Conservation (phyloP, 1,140 invertebrate genomes). For the Drosophila mayri region DNA sequence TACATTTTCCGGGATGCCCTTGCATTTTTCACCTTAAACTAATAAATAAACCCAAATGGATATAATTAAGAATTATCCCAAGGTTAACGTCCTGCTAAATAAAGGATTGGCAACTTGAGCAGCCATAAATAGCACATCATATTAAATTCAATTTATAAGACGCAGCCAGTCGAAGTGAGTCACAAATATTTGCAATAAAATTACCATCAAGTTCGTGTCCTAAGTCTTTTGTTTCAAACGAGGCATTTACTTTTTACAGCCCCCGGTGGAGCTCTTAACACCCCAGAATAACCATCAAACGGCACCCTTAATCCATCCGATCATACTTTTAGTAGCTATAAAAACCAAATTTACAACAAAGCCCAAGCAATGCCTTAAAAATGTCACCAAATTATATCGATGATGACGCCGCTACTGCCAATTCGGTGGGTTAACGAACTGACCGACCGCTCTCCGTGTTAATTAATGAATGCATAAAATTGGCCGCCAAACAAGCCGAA, state of each 20-base stretch:
- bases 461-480: constrained; percentile 78
- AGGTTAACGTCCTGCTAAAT: too few relatives aligned
- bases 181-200: constrained; percentile 39
- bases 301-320: constrained; percentile 47
- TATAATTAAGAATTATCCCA: too few relatives aligned
- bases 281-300: constrained; percentile 50
- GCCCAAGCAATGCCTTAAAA: constrained; percentile 28
- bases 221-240: constrained; percentile 71
- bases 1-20: neutral
- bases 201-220: constrained; percentile 56
- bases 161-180: constrained; percentile 38
- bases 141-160: constrained; percentile 19
- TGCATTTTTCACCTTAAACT: neutral
- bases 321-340: constrained; percentile 55
- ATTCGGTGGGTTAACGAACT: constrained; percentile 75
- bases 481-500: constrained; percentile 49
- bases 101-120: constrained; percentile 10
- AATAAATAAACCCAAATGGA: neutral
- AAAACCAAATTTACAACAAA: constrained; percentile 63
- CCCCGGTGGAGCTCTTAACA: constrained; percentile 50
- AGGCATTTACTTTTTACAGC: constrained; percentile 46
- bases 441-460: constrained; percentile 17
- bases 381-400: constrained; percentile 54
- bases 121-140: constrained; percentile 36
- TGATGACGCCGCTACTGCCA: constrained; percentile 20